Evolutionary conservation across 2,797 vertebrate species (phyloP), one percentile per base, ranked within the genome.

Genomic region (Leuciscus waleckii): DNA sequence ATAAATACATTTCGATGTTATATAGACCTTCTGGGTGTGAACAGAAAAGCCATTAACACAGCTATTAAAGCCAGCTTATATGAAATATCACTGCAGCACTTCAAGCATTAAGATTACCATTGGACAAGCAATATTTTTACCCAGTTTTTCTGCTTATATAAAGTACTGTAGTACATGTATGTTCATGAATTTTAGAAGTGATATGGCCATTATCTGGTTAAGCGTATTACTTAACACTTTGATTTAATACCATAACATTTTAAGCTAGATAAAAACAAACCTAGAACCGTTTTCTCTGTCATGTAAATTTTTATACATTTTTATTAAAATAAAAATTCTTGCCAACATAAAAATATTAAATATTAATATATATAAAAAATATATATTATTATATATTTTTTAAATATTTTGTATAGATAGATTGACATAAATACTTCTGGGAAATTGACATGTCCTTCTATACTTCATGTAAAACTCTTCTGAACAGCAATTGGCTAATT

Each of bases 151-250:
- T 19, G 17, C 43, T 1, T 46, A 21, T 54, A 41, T 74, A 29
- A 32, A 29, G 39, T 23, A 58, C 54, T 41, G 13, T 17, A 68
- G 35, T 54, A 16, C 8, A 26, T 26, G 46, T 81, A 56, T 56
- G 14, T 68, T 23, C 13, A 39, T 56, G 14, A 21, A 74, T 49
- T 46, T 65, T 63, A 46, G 7, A 82, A 63, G 69, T 17, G 69
- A 10, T 23, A 63, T 46, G 26, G 26, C 39, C 69, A 73, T 63
- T 29, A 63, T 73, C 37, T 73, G 69, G 39, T 63, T 74, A 74
- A 73, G 17, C 17, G 0, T n/a, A 74, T 82, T 73, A 49, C 69
- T 73, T 82, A 49, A 82, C 41, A 49, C 13, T 51, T 58, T 74
- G 41, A 63, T 74, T 58, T 32, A 74, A 63, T 43, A 9, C 13